Base-by-base conservation (phyloP, 2,888 invertebrate genomes). In the Mimumesa dahlbomi region DNA sequence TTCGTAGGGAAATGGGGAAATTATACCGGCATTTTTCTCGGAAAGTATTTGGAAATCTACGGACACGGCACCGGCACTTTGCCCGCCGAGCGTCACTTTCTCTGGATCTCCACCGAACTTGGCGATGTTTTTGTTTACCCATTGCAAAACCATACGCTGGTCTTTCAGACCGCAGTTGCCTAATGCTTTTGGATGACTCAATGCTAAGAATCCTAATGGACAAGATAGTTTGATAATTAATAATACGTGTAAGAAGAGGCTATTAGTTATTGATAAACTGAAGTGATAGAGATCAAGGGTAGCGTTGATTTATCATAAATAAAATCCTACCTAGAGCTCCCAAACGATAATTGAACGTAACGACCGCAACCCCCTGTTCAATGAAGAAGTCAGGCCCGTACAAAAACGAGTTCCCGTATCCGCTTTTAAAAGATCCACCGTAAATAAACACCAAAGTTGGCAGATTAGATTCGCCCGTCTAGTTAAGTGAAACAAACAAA, bases 151-250 rank as follows among this genome's bases (percentile, higher is more conserved):
- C 49, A 93, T 89, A 6, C 91, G 88, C 89, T 94, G 94, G 90
- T 95, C 95, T 82, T 94, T 94, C 45, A 95, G 82, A 0, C 94
- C 95, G 66, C 91, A 91, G 87, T 95, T 95, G 0, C 94, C 94
- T 0, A 94, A 92, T 0, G 93, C 90, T 0, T 91, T 83, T 0
- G 91, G 90, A 75, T 95, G 94, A 21, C 92, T 93, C 0, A 94
- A 93, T 83, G 93, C 93, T 0, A 95, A 88, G 85, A 75, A 75
- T 45, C 75, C 75, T 67, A 94, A 81, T n/a, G n/a, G n/a, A n/a
- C 0, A 19, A 3, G 3, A 11, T n/a, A 2, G 11, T 21, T 21
- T 13, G 1, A 45, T 22, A 16, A 42, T 6, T 6, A 11, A 38
- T n/a, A 38, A 5, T 11, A 38, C 2, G 4, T 13, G 11, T 7